Evolutionary conservation across 2,797 vertebrate genomes (phyloP).

Genomic region (Parauchenoglanis ngamensis): DNA sequence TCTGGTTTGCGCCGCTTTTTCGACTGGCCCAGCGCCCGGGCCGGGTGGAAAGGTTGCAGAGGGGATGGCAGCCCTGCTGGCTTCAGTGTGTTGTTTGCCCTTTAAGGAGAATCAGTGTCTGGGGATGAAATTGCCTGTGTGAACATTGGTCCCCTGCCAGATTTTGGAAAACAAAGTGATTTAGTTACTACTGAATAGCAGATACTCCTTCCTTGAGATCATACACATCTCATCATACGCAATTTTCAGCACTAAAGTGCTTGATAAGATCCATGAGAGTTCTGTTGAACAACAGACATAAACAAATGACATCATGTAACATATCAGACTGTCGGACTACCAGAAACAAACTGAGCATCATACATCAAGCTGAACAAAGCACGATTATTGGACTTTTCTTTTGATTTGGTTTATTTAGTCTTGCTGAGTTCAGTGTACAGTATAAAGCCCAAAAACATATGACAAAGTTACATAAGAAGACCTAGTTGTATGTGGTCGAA

Average conservation of each 20-base stretch:
- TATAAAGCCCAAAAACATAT: neutral
- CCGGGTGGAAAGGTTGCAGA: conserved; percentile 32
- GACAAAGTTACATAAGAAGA: neutral
- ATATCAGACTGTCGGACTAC: neutral
- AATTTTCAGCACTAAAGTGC: neutral
- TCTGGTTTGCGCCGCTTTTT: conserved; percentile 57
- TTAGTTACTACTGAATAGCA: neutral
- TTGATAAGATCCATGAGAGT: neutral
- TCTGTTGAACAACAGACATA: neutral
- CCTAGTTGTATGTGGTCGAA: neutral
- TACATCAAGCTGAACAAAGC: neutral
- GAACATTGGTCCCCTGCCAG: neutral
- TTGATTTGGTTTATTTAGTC: neutral
- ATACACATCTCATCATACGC: neutral
- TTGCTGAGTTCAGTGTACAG: neutral
- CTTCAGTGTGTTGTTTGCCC: conserved; percentile 31
- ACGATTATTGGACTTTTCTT: neutral
- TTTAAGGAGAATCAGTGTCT: conserved; percentile 30
- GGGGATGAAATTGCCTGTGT: neutral
- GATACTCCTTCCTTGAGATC: neutral
- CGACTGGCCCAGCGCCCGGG: conserved; percentile 40
- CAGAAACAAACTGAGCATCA: neutral
- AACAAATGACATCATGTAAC: neutral
- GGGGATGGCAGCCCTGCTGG: conserved; percentile 15
- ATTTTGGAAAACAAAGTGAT: conserved; percentile 22